These are phyloP conservation scores for Hypsopygia costalis DNA, from an alignment of 2,888 invertebrate genomes.

Conservation along the genomic window DNA sequence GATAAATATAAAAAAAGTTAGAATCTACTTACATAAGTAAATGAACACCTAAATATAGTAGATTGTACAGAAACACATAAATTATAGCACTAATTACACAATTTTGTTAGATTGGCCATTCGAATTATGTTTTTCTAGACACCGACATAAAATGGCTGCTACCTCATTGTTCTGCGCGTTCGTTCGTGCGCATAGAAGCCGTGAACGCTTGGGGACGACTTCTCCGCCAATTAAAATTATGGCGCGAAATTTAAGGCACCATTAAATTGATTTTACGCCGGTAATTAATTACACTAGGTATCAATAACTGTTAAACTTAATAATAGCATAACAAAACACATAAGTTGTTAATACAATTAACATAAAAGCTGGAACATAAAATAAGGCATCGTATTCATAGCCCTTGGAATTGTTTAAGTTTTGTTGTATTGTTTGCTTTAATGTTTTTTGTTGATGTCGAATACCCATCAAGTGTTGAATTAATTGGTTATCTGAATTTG, in stretches of 20 bases:
- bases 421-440: conserved; percentile 33
- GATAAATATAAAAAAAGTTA: conserved; percentile 59
- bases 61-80: conserved; percentile 76
- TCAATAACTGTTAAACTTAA: conserved; percentile 33
- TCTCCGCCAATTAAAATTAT: conserved; percentile 80
- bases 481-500: conserved; percentile 68
- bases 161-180: conserved; percentile 81
- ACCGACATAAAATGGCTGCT: conserved; percentile 82
- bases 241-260: conserved; percentile 79
- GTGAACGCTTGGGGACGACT: conserved; percentile 80
- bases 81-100: conserved; percentile 80
- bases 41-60: conserved; percentile 70
- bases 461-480: conserved; percentile 66
- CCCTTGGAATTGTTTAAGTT: conserved; percentile 29
- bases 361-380: conserved; percentile 52
- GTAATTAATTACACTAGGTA: conserved; percentile 26
- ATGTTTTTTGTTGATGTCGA: conserved; percentile 56
- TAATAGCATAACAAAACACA: conserved; percentile 50
- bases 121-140: conserved; percentile 81
- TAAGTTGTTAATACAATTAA: conserved; percentile 50
- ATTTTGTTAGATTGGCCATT: conserved; percentile 80
- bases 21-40: conserved; percentile 75
- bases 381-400: conserved; percentile 35
- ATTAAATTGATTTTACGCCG: conserved; percentile 53
- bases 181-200: conserved; percentile 81